Evolutionary conservation across 2,113 vertebrate genomes (phyloP).

Genomic region (Eidolon helvum): DNA sequence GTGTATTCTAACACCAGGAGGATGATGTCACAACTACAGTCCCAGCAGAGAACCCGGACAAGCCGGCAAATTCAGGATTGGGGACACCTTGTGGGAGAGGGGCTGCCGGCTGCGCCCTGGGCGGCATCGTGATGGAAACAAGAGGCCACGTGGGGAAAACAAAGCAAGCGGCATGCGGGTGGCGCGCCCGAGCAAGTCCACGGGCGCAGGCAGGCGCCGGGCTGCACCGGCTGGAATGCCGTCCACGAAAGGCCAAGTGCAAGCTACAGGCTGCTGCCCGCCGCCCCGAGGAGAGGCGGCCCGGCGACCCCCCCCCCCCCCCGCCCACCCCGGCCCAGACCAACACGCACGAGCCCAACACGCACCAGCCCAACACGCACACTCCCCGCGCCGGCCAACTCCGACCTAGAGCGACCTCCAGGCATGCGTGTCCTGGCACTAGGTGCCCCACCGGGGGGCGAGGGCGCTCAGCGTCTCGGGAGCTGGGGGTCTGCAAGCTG

Average conservation of each 20-base stretch:
- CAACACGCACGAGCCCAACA: too few relatives aligned
- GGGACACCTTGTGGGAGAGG: fast-evolving
- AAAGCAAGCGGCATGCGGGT: fast-evolving
- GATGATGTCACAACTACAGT: fast-evolving
- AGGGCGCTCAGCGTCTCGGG: fast-evolving
- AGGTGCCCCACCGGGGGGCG: fast-evolving
- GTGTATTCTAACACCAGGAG: not conserved
- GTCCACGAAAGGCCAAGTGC: not conserved
- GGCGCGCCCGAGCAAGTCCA: fast-evolving
- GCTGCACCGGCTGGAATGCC: not conserved
- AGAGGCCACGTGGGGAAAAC: not conserved
- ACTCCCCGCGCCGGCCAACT: too few relatives aligned
- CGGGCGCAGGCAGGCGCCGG: fast-evolving
- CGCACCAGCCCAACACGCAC: too few relatives aligned
- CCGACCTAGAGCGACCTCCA: fast-evolving
- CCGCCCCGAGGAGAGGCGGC: fast-evolving
- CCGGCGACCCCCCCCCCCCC: too few relatives aligned
- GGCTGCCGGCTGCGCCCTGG: too few relatives aligned
- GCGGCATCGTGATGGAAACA: fast-evolving
- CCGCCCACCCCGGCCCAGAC: too few relatives aligned
- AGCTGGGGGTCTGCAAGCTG: too few relatives aligned
- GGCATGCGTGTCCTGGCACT: not conserved
- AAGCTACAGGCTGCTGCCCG: fast-evolving
- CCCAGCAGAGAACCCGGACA: not conserved
- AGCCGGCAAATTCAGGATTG: fast-evolving